Evolutionary conservation across 2,888 invertebrate genomes (phyloP), one percentile per base, ranked within the genome.

Genomic region (Nebria brevicollis): DNA sequence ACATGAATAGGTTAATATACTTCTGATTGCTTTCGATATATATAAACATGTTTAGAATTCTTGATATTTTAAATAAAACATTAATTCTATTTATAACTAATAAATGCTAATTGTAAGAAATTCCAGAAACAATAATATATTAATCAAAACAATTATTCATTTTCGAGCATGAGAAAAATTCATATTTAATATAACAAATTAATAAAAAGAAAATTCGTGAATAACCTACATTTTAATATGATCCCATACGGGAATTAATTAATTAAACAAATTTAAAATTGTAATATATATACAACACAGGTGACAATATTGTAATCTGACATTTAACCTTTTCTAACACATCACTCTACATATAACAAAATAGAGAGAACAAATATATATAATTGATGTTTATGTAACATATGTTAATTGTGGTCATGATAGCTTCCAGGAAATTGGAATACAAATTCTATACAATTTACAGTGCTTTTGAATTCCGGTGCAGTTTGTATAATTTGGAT

Each of bases 361-460:
- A 25, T 13, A 13, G 15, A 74, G 25, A 65, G 72, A 13, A 73
- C 72, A 78, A 10, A 73, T 73, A 78, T 20, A 78, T 78, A 73
- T 20, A 20, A 20, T 78, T 42, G 66, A 72, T 73, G 73, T 78
- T 78, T 78, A 78, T 42, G 74, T 78, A 78, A 78, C 78, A 15
- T 78, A 73, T 74, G 78, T 65, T 78, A 78, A 78, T 73, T 72
- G 42, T 25, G 65, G 72, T 64, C 72, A n/a, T 25, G 66, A 7
- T 66, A 1, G 66, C 72, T 79, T 79, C 79, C 75, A 72, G 79
- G 75, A 79, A 79, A 79, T 66, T 74, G 73, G 75, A 75, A 43
- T 68, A 54, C 75, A 79, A 79, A 79, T 79, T 74, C 75, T 79
- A 79, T 79, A 79, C 79, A 74, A 79, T 79, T 79, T 79, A 68